Evolutionary conservation across 2,888 invertebrate species (phyloP).

Genomic region (Dasypogon diadema): DNA sequence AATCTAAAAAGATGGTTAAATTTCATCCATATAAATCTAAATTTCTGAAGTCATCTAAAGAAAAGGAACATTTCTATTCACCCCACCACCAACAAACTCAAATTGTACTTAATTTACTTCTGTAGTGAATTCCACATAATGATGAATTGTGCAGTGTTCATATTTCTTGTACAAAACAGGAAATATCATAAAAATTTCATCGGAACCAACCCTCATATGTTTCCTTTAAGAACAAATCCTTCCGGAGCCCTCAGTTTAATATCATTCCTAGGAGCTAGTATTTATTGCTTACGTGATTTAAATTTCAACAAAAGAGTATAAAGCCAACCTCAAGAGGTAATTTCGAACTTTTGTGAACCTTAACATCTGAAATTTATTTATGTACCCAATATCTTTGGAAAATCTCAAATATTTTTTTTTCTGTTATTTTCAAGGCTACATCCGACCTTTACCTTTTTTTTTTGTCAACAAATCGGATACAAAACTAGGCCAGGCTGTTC

Average conservation of each 20-base stretch:
- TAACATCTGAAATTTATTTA: conserved; percentile 26
- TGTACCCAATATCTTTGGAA: conserved; percentile 2
- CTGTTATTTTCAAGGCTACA: not conserved
- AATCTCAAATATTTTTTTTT: conserved; percentile 11
- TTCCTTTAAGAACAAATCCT: not conserved
- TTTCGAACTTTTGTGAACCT: not conserved
- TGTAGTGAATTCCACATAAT: not conserved
- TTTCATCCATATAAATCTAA: too few relatives aligned
- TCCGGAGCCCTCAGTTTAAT: not conserved
- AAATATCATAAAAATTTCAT: not conserved
- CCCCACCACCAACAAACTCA: not conserved
- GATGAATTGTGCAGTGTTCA: not conserved
- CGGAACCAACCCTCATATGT: not conserved
- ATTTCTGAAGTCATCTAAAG: too few relatives aligned
- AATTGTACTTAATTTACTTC: not conserved
- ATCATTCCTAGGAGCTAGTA: not conserved
- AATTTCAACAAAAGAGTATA: conserved; percentile 28
- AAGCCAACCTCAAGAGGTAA: conserved; percentile 9
- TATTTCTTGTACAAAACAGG: not conserved
- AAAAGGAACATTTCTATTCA: too few relatives aligned
- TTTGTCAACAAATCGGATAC: conserved; percentile 23
- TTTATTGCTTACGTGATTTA: conserved; percentile 47
- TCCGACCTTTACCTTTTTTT: conserved; percentile 8
- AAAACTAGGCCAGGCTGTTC: conserved; percentile 20
- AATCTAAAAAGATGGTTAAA: too few relatives aligned